Conservation (phyloP, 2,797 vertebrate genomes). For the Botia kubotai region DNA sequence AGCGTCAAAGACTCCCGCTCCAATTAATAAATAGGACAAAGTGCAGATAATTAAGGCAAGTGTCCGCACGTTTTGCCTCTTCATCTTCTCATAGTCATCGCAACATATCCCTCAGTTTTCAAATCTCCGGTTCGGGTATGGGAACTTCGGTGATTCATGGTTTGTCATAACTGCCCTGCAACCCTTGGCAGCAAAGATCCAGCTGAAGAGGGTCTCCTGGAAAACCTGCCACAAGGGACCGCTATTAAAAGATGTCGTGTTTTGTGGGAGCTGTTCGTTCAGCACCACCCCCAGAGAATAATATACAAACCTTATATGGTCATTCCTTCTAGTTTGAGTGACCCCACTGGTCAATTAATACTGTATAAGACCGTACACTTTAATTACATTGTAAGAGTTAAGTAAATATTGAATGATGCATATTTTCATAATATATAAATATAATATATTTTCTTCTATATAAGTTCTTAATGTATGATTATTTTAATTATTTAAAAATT, state of each 20-base stretch:
- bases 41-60: slow-evolving; percentile 96
- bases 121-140: slow-evolving; percentile 18
- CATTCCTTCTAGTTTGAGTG: slow-evolving; percentile 56
- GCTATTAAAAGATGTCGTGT: slow-evolving; percentile 35
- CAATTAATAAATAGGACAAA: slow-evolving; percentile 97
- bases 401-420: neutral
- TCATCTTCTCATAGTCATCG: slow-evolving; percentile 78
- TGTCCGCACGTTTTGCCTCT: slow-evolving; percentile 96
- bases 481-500: too few species aligned
- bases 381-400: neutral
- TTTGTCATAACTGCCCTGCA: slow-evolving; percentile 62
- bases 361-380: neutral
- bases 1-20: slow-evolving; percentile 96
- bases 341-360: neutral
- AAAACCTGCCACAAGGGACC: slow-evolving; percentile 46
- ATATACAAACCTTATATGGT: slow-evolving; percentile 77
- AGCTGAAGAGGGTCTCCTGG: slow-evolving; percentile 43
- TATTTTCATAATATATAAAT: too few species aligned
- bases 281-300: slow-evolving; percentile 83
- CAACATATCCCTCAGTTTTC: slow-evolving; percentile 44
- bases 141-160: slow-evolving; percentile 67
- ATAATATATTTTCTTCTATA: too few species aligned
- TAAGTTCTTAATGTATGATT: neutral
- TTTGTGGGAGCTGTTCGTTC: slow-evolving; percentile 85
- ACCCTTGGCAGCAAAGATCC: slow-evolving; percentile 6